Evolutionary conservation across 2,797 vertebrate genomes (phyloP), one percentile per base, ranked within the genome.

Genomic region (Arrhamphus sclerolepis): DNA sequence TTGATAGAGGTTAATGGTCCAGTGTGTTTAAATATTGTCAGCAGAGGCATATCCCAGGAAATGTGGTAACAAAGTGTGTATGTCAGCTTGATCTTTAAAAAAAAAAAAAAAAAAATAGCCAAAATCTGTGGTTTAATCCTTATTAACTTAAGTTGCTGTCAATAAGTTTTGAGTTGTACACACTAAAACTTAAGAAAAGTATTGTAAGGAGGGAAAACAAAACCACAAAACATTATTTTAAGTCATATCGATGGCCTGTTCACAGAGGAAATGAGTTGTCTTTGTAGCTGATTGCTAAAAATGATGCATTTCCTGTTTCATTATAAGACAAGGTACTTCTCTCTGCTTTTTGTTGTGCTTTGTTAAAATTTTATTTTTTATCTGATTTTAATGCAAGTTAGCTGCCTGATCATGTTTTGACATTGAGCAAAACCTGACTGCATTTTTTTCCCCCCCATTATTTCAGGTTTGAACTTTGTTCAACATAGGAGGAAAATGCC

Each of bases 401-500:
- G 22, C 19, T 69, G 26, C 21, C 19, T 57, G 41, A 44, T 49
- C 7, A 7, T 39, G 1, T 72, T 75, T 40, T 41, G 6, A 49
- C 18, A 46, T 16, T 11, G 20, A 65, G 8, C 38, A 49, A 17
- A 14, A 3, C 2, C 14, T 60, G 29, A 51, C 31, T 4, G 1
- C 5, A 22, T 1, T 44, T 44, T 17, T 40, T 20, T n/a, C 16
- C 13, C 17, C 13, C 31, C 16, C 14, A 1, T 68, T 66, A 2
- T 56, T 68, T 50, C 76, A 90, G 85, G 67, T 63, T 74, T 44
- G 49, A 42, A 72, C 57, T 21, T 61, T 21, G 22, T 13, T 3
- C 18, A 42, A 41, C 26, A 16, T 38, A 17, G 31, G 48, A 72
- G 44, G 28, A 86, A 66, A 18, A 98, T 98, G 96, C 97, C 96